Percentiles rank a stretch among this genome's conserved stretches.
Conservation (phyloP, 2,113 vertebrate genomes). For the Solenodon paradoxus region DNA sequence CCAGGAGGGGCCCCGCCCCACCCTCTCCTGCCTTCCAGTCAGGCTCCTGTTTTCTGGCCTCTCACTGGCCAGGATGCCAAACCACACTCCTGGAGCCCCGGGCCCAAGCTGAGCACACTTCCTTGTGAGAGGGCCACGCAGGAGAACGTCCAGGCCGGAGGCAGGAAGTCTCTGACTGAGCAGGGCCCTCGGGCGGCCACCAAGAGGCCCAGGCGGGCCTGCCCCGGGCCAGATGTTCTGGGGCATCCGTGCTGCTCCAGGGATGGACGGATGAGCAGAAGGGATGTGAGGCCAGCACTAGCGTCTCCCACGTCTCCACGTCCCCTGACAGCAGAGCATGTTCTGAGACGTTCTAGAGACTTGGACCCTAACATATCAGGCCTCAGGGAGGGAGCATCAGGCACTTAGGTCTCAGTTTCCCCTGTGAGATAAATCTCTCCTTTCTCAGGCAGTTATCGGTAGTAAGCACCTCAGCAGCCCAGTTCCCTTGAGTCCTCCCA, state of each 20-base stretch:
- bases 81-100: neutral
- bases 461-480: neutral
- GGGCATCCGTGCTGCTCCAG: neutral
- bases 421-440: neutral
- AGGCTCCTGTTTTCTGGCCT: constrained; percentile 37
- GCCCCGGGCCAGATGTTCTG: neutral
- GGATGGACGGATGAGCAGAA: neutral
- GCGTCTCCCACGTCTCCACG: neutral
- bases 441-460: accelerated
- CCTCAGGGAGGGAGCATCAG: accelerated
- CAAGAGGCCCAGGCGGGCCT: accelerated
- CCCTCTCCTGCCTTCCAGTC: neutral
- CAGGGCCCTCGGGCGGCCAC: neutral
- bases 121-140: neutral
- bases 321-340: neutral
- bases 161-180: neutral
- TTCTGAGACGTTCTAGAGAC: neutral
- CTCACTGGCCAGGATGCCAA: constrained; percentile 34
- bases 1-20: neutral
- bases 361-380: neutral
- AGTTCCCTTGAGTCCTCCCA: neutral
- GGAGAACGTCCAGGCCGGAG: neutral
- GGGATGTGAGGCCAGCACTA: accelerated
- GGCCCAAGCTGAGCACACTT: neutral
- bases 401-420: no score